Conservation (phyloP, 2,797 vertebrate species). For the Pseudocheirus occidentalis region DNA sequence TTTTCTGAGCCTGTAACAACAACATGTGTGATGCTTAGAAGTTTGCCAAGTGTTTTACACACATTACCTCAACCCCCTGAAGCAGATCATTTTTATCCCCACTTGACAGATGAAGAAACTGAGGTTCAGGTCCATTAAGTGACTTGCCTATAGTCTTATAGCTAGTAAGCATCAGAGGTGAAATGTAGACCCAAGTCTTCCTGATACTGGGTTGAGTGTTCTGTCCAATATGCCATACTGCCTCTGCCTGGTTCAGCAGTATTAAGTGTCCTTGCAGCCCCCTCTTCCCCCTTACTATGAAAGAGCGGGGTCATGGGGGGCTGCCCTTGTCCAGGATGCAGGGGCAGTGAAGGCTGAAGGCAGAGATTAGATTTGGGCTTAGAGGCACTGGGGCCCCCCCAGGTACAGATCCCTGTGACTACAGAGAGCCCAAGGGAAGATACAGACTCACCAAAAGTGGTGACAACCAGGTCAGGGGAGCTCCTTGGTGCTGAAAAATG, state of each 20-base stretch:
- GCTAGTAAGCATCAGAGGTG: not conserved
- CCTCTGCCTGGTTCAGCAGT: not conserved
- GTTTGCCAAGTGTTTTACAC: not conserved
- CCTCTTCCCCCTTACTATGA: not conserved
- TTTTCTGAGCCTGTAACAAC: not conserved
- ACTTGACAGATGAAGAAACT: not conserved
- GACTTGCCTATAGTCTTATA: not conserved
- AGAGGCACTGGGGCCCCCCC: not conserved
- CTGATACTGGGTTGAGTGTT: not conserved
- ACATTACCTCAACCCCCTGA: not conserved
- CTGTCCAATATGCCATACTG: not conserved
- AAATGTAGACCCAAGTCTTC: not conserved
- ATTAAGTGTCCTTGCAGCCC: not conserved
- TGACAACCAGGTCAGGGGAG: not conserved
- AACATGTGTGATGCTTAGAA: not conserved
- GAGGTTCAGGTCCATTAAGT: not conserved
- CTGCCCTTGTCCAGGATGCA: not conserved
- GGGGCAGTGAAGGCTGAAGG: not conserved
- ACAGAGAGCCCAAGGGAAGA: not conserved
- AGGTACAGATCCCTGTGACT: not conserved
- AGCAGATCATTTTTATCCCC: not conserved
- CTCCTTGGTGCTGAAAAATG: not conserved
- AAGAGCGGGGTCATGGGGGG: not conserved
- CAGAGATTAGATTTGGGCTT: not conserved
- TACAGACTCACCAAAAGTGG: not conserved